These are phyloP conservation scores for Lithophane socia DNA, from an alignment of 2,888 invertebrate genomes.

Conservation along the genomic window DNA sequence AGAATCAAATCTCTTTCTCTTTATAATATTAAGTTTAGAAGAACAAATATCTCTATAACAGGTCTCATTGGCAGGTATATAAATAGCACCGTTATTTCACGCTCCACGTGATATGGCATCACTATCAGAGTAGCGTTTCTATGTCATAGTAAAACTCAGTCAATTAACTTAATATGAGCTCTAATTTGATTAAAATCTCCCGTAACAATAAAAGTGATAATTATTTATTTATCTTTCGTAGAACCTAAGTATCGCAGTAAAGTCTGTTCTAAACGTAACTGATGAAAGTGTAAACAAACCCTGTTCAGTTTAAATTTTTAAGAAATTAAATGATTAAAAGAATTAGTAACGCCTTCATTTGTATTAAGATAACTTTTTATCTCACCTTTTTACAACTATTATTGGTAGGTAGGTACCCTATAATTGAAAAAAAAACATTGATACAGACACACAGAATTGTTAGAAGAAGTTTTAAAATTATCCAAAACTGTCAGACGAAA, in stretches of 20 bases:
- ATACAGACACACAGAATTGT: not conserved
- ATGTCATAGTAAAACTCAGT: slow-evolving; percentile 7
- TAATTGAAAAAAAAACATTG: not conserved
- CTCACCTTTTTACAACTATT: not conserved
- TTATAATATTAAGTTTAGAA: not conserved
- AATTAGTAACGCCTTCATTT: not conserved
- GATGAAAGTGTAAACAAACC: not conserved
- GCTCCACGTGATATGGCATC: slow-evolving; percentile 6
- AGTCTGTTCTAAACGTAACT: not conserved
- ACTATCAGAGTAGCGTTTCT: slow-evolving; percentile 20
- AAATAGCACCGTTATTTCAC: slow-evolving; percentile 17
- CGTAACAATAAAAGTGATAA: slow-evolving; percentile 9
- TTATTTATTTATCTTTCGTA: slow-evolving; percentile 10
- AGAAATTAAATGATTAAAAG: not conserved
- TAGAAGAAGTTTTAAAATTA: not conserved
- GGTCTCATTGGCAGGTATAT: not conserved
- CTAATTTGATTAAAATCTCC: slow-evolving; percentile 31
- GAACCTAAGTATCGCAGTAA: not conserved
- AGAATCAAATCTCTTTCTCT: too few species aligned
- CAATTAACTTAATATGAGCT: slow-evolving; percentile 38
- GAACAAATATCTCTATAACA: not conserved
- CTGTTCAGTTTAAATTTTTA: not conserved
- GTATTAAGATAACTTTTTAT: not conserved
- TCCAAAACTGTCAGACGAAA: not conserved
- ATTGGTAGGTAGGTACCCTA: not conserved